Percentiles rank a stretch among this genome's conserved stretches.
Evolutionary conservation across 35 echinoderm and acorn worm genomes (phyloP).

Genomic region (Eucidaris tribuloides): DNA sequence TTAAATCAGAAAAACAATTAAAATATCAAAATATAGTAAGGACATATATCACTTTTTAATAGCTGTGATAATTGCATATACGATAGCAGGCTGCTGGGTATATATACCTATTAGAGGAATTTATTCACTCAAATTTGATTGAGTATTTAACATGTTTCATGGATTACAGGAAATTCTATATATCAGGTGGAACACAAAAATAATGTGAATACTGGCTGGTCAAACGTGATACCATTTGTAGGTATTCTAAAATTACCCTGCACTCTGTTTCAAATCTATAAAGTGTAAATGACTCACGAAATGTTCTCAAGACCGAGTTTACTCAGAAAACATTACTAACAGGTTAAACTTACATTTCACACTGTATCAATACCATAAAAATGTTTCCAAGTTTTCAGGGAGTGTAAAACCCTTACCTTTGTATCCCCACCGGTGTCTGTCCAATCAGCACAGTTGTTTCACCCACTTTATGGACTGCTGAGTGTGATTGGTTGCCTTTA

Average conservation of each 20-base stretch:
- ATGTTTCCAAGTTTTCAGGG: too few species aligned
- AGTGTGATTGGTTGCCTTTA: conserved; percentile 5
- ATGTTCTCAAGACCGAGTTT: not conserved
- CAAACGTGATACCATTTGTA: too few species aligned
- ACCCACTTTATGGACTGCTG: conserved; percentile 3
- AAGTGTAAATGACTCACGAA: not conserved
- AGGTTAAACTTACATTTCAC: not conserved
- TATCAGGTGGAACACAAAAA: too few species aligned
- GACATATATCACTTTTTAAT: not conserved
- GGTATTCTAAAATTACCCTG: not conserved
- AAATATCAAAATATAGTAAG: not conserved
- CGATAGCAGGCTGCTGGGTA: too few species aligned
- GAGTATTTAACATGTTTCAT: too few species aligned
- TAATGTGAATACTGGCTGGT: too few species aligned
- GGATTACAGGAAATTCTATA: too few species aligned
- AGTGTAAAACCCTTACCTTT: conserved; percentile 29
- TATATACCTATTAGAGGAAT: not conserved
- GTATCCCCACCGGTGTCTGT: conserved; percentile 66
- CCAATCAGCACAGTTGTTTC: conserved; percentile 68
- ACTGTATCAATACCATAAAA: not conserved
- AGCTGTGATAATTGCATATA: not conserved
- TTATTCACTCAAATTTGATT: not conserved
- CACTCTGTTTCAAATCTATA: not conserved
- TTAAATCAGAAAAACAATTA: not conserved
- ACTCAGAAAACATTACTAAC: not conserved